Evolutionary conservation across 2,888 invertebrate genomes (phyloP), one percentile per base, ranked within the genome.

Genomic region (Lucinisca nassula): DNA sequence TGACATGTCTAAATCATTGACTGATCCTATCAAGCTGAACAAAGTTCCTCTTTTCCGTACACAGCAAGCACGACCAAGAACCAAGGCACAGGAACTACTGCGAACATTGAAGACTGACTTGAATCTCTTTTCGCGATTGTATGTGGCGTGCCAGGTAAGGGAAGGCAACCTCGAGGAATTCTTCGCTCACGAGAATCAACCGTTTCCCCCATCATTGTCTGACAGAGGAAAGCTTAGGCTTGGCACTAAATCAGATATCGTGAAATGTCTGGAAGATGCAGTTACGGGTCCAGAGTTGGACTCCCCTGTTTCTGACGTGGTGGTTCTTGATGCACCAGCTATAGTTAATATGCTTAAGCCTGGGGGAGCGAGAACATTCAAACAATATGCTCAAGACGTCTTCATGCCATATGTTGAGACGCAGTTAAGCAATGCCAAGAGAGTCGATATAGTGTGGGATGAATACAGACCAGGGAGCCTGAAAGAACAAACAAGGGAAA

Each of bases 401-500:
- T 74, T 82, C 51, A 38, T 88, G 14, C 55, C n/a, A 27, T 35
- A 21, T 30, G 12, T 32, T 27, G 27, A 30, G 35, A 51, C 10
- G 6, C 17, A 32, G 17, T 35, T 21, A 17, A 30, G 8, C 3
- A 73, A 6, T 21, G 61, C 45, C 17, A 45, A 72, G 4, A 75
- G 91, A 61, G 10, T 91, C 8, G n/a, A n/a, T 90, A 92, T 61
- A 35, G 73, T 73, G 4, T 6, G 24, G 0, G 82, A 84, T 58
- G 35, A 82, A 86, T 61, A 58, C 88, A n/a, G 86, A n/a, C 87
- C 84, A 70, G 85, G 85, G 70, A 83, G 85, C 67, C 75, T 82
- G 4, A 85, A 88, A 74, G 35, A 79, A 58, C 82, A 90, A 77
- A 84, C 89, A 0, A 75, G 88, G 37, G 38, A 72, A 40, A 87